A percentile compares a stretch with the other conserved stretches of the same genome.
phyloP scores from a whole-genome alignment of 2,888 invertebrate genomes.

The Hoplodrina blanda region DNA sequence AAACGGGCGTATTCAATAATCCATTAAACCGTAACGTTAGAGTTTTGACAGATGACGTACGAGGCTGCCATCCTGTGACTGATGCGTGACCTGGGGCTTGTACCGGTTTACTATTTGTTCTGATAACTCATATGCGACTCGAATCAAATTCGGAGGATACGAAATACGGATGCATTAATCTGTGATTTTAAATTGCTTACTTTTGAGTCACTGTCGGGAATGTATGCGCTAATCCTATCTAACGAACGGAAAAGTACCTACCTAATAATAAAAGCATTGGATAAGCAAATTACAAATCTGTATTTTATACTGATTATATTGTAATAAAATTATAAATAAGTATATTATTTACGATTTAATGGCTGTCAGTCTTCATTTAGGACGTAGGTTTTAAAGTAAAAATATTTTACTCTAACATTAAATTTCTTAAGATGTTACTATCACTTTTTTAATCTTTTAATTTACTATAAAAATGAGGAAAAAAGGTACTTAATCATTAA shows the following conservation, averaged over 20 bases:
- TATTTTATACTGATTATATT: neutral
- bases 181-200: neutral
- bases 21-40: constrained; percentile 79
- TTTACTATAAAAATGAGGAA: neutral
- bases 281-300: neutral
- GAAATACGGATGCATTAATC: neutral
- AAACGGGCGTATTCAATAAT: constrained; percentile 83
- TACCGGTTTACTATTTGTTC: constrained; percentile 56
- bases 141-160: constrained; percentile 22
- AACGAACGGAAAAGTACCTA: neutral
- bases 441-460: neutral
- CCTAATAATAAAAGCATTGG: neutral
- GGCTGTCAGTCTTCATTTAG: too few relatives aligned
- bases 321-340: neutral
- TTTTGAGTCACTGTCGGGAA: neutral
- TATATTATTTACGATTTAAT: neutral
- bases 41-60: constrained; percentile 83
- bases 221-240: neutral
- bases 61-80: constrained; percentile 72
- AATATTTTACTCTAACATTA: neutral
- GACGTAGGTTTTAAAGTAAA: neutral
- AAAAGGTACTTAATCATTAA: constrained; percentile 37
- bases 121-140: constrained; percentile 32
- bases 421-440: neutral
- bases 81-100: constrained; percentile 70